A percentile compares a stretch with the other conserved stretches of the same genome.
Conservation (phyloP, 2,888 invertebrate genomes). For the Dicranocentrus wangi region DNA sequence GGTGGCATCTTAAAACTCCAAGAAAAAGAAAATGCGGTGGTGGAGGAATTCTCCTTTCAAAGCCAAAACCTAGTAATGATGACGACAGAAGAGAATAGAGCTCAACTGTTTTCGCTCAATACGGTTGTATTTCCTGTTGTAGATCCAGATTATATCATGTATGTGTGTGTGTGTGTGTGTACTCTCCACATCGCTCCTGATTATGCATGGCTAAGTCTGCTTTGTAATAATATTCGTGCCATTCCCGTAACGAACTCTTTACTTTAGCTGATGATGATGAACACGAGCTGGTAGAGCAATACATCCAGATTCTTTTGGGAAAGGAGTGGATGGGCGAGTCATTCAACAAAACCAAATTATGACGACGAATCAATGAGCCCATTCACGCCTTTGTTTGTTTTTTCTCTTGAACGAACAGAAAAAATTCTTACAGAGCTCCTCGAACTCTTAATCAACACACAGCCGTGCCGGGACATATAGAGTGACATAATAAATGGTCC, state of each 20-base stretch:
- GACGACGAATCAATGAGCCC: constrained; percentile 49
- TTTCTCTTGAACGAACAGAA: constrained; percentile 33
- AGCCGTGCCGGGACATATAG: not conserved
- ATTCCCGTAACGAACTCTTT: not conserved
- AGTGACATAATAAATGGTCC: constrained; percentile 15
- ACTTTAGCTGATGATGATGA: not conserved
- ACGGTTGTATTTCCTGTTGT: too few species aligned
- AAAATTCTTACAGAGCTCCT: constrained; percentile 19
- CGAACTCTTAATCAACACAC: constrained; percentile 14
- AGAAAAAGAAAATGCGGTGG: too few species aligned
- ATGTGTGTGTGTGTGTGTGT: too few species aligned
- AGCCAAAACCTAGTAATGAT: not conserved
- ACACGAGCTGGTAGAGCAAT: not conserved
- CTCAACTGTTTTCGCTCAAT: too few species aligned
- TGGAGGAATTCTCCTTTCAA: not conserved
- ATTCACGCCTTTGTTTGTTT: constrained; percentile 58
- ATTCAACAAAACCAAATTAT: constrained; percentile 17
- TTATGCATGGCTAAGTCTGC: constrained; percentile 5
- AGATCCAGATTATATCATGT: too few species aligned
- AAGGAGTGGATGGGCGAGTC: not conserved
- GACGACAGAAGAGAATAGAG: too few species aligned
- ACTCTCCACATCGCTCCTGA: not conserved
- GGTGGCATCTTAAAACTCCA: too few species aligned
- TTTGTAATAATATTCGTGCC: not conserved
- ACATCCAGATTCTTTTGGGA: not conserved